Base-by-base conservation (phyloP, 2,888 invertebrate species). In the Drosophila borborema region DNA sequence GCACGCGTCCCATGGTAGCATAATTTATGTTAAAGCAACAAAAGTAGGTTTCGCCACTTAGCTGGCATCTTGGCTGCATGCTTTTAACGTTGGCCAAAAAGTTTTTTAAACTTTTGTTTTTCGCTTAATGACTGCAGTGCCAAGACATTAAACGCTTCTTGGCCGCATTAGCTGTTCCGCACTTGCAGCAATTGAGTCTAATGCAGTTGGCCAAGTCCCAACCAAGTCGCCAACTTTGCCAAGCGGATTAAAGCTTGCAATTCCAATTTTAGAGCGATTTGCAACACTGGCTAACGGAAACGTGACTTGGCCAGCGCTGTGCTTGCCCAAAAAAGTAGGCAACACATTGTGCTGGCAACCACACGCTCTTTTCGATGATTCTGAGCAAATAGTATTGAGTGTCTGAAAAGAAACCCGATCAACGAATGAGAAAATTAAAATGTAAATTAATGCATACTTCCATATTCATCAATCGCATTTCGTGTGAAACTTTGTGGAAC, bases 141-240 rank as follows among this genome's bases (percentile, higher is more conserved):
- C 76, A 75, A 79, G 85, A 72, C 82, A 89, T 85, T 85, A 81
- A 85, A 84, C 79, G 79, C 82, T 84, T 72, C 84, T 89, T 85
- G 84, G 84, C 84, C 87, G 76, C 84, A 89, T 85, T 89, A 76
- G 74, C 74, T 73, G 76, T 86, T 84, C 74, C 80, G 63, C 53
- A 68, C 45, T 53, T 54, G 28, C 76, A 20, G 54, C 74, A 36
- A 65, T 69, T 69, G 69, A 20, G 40, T 72, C 49, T 89, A 81
- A 83, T 83, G 76, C 72, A 81, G 79, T 86, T 86, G 81, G 89
- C 84, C 85, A 62, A 64, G 23, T 23, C 23, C 23, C 23, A 23
- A 59, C 64, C 43, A 38, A 31, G 16, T 36, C n/a, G 49, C 40
- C 43, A 34, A 31, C 36, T 46, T 53, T 78, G 76, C 79, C 79